These are phyloP conservation scores for Chrysochloris asiatica DNA, from an alignment of 2,113 vertebrate species.

Conservation along the genomic window DNA sequence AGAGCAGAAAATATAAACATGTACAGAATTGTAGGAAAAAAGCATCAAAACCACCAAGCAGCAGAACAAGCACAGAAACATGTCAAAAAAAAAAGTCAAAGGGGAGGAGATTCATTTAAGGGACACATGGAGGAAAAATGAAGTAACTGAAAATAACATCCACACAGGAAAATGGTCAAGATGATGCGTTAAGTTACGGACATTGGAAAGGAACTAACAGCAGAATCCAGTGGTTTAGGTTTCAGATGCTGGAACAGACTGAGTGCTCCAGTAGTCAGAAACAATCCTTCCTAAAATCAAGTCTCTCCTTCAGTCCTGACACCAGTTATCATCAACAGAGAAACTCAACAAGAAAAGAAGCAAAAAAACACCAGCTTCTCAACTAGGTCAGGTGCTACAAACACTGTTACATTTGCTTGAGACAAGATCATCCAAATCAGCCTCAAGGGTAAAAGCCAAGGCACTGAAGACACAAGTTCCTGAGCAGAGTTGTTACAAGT, in stretches of 20 bases:
- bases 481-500: no score
- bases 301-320: not conserved
- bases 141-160: not conserved
- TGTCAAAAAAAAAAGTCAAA: not conserved
- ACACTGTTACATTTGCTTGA: not conserved
- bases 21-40: not conserved
- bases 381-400: not conserved
- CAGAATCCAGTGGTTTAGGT: not conserved
- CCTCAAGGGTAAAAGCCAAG: not conserved
- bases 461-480: not conserved
- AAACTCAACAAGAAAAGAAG: not conserved
- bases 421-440: not conserved
- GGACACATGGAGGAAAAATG: not conserved
- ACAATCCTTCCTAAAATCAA: constrained; percentile 15
- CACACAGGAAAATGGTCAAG: not conserved
- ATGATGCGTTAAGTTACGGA: accelerated
- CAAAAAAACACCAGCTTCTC: not conserved
- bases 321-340: not conserved
- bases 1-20: not conserved
- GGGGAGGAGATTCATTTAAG: no score
- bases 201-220: not conserved
- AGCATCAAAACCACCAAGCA: not conserved
- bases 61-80: not conserved
- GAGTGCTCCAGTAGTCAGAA: not conserved
- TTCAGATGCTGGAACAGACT: not conserved